Base-by-base conservation (phyloP, 2,888 invertebrate species). In the Trachelus stipa region DNA sequence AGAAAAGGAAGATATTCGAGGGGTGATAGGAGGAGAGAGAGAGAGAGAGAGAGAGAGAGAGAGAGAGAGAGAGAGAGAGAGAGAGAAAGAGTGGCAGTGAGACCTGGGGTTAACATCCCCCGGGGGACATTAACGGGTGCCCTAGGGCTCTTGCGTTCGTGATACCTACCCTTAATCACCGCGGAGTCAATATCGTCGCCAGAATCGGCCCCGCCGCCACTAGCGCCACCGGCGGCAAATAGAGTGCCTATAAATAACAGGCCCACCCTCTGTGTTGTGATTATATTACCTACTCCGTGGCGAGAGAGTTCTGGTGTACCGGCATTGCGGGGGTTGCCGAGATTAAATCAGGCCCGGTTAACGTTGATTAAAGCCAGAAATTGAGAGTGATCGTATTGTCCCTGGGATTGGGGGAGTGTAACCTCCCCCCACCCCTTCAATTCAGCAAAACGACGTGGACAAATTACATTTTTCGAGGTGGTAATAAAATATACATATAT, bases 271-370 rank as follows among this genome's bases (percentile, higher is more conserved):
- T 75, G 85, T 90, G 91, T 91, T 91, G 89, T 91, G 91, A 91
- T 91, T 91, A 89, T 87, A 91, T 91, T 91, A 91, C 87, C 87
- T 83, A 86, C 88, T 84, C 84, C 75, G 79, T 37, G 75, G 76
- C 76, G 71, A 74, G 81, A 77, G 83, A 84, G 81, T 82, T 84
- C 83, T 83, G 83, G 87, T 12, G 31, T 33, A 30, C 31, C 85
- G 84, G 87, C 87, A 56, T 23, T 56, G 56, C 23, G 56, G 56
- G 23, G 56, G 56, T 56, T 23, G 56, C 56, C 56, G 56, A 91
- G 91, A 91, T 91, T 91, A 91, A 91, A 91, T 91, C 91, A 90
- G 86, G 86, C 86, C 88, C 88, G 90, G 90, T 91, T 91, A 91
- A 88, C 90, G 90, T 91, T 91, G 91, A 91, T 91, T 91, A 91